Percentiles rank a stretch among this genome's conserved stretches.
Conservation (phyloP, 1,140 invertebrate species). For the Cydia strobilella region DNA sequence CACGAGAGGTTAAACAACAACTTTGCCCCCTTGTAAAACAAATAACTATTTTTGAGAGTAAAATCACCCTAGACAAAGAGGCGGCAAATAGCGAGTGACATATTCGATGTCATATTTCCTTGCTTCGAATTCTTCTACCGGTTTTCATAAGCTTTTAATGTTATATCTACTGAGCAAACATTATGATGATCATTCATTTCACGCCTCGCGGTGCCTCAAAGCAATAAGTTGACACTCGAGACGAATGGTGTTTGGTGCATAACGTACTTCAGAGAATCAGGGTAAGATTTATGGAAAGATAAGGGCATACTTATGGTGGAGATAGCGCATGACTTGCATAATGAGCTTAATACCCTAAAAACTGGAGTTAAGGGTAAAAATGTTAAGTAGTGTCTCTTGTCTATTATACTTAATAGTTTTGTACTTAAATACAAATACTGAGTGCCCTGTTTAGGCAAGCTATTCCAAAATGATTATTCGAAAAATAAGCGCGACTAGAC, state of each 20-base stretch:
- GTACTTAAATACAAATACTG: no score
- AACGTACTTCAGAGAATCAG: neutral
- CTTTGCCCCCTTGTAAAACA: no score
- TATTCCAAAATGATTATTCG: no score
- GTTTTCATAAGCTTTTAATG: neutral
- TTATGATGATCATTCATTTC: constrained; percentile 4
- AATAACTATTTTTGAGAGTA: no score
- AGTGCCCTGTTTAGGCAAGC: no score
- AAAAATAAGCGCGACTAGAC: no score
- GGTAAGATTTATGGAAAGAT: constrained; percentile 7
- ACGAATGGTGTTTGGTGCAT: constrained; percentile 8
- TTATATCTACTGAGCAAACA: neutral
- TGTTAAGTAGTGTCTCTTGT: neutral
- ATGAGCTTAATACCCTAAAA: neutral
- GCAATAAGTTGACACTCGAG: constrained; percentile 7
- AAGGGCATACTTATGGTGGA: neutral
- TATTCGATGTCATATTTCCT: no score
- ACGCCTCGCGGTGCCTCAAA: constrained; percentile 9
- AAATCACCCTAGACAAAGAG: no score
- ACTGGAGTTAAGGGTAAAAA: neutral
- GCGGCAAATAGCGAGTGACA: no score
- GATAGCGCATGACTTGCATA: neutral
- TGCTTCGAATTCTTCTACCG: no score
- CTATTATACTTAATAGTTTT: no score
- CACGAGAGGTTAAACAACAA: no score